These are phyloP conservation scores for Lottia scabra DNA, from an alignment of 2,888 invertebrate species.

Conservation along the genomic window DNA sequence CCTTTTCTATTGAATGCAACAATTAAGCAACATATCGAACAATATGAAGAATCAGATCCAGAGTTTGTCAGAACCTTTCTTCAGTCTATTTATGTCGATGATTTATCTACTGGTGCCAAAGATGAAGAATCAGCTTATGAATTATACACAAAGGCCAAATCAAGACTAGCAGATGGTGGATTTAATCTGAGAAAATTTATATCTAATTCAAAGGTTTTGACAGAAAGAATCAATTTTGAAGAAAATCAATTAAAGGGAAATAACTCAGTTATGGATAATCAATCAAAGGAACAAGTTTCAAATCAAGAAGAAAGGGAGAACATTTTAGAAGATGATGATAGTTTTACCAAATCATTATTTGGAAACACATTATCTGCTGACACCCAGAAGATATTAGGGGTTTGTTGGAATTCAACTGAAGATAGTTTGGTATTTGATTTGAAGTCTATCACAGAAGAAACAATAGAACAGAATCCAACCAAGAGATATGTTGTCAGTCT, in stretches of 20 bases:
- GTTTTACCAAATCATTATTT: neutral
- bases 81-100: neutral
- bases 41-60: neutral
- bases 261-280: neutral
- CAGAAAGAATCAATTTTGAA: neutral
- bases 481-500: neutral
- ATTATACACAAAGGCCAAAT: neutral
- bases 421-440: constrained; percentile 1
- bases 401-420: neutral
- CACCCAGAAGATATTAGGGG: neutral
- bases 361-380: neutral
- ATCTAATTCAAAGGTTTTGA: neutral
- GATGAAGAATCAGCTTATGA: neutral
- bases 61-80: neutral
- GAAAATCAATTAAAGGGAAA: neutral
- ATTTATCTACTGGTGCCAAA: neutral
- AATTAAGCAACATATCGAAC: neutral
- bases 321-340: neutral
- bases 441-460: neutral
- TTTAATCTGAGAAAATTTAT: neutral
- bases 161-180: neutral
- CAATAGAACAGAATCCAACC: neutral
- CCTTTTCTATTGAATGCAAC: neutral
- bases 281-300: neutral
- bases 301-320: neutral